A percentile compares a stretch with the other conserved stretches of the same genome.
Conservation (phyloP, 2,113 vertebrate species). For the Pelusios castaneus region DNA sequence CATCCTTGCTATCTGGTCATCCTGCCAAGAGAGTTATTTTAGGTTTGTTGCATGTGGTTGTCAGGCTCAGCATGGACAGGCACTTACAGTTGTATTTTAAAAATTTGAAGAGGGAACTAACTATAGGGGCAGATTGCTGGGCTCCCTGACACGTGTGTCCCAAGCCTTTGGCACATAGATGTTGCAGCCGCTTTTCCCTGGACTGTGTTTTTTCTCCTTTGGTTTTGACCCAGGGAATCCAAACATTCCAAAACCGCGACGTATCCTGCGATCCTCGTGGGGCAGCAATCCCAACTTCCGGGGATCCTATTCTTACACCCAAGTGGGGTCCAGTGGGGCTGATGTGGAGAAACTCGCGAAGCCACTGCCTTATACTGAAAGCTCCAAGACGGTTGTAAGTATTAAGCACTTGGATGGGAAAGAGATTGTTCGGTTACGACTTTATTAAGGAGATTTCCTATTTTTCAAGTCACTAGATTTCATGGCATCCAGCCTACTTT, state of each 20-base stretch:
- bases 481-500: background rate
- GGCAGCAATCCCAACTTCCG: constrained; percentile 94
- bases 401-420: background rate
- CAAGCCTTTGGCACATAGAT: background rate
- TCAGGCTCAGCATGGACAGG: background rate
- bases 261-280: constrained; percentile 96
- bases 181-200: background rate
- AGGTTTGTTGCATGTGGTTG: background rate
- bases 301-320: constrained; percentile 97
- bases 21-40: background rate
- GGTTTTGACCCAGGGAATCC: constrained; percentile 86
- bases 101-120: background rate
- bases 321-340: constrained; percentile 93
- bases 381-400: constrained; percentile 93
- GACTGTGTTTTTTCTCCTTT: background rate
- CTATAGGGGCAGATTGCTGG: background rate
- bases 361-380: constrained; percentile 93
- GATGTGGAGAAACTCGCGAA: constrained; percentile 94
- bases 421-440: background rate
- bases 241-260: constrained; percentile 96
- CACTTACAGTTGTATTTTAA: background rate
- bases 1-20: background rate
- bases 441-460: background rate
- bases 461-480: background rate
- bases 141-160: too few relatives aligned